Conservation (phyloP, 2,797 vertebrate genomes). For the Lagocephalus sceleratus region DNA sequence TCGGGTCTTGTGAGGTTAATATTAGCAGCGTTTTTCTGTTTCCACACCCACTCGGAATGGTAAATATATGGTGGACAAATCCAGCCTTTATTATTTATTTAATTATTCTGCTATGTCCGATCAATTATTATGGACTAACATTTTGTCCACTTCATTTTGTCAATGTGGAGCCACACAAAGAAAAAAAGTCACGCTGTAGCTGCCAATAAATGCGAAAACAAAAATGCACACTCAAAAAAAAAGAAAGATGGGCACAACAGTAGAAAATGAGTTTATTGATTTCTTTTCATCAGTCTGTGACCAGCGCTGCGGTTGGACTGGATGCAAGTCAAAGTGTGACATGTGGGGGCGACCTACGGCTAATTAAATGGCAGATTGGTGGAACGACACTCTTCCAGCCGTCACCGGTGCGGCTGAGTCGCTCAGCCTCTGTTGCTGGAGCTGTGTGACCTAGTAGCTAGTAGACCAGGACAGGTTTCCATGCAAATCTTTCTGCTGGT, state of each 20-base stretch:
- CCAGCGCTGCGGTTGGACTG: constrained; percentile 32
- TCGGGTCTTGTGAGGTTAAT: too few species aligned
- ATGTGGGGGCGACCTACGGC: constrained; percentile 17
- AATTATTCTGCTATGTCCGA: too few species aligned
- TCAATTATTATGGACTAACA: too few species aligned
- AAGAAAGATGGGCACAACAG: constrained; percentile 11
- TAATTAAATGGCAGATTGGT: constrained; percentile 54
- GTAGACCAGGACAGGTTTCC: too few species aligned
- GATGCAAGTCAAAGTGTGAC: constrained; percentile 31
- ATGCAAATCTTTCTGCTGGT: too few species aligned
- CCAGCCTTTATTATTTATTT: too few species aligned
- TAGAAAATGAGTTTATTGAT: constrained; percentile 53
- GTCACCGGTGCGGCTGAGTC: constrained; percentile 14
- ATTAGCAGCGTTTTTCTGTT: too few species aligned
- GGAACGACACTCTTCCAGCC: constrained; percentile 22
- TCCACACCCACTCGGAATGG: too few species aligned
- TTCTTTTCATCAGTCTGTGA: constrained; percentile 54
- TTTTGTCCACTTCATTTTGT: too few species aligned
- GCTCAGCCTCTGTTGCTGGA: constrained; percentile 5
- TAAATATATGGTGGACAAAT: too few species aligned
- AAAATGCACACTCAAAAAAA: neutral
- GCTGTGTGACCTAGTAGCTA: too few species aligned
- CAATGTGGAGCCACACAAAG: neutral
- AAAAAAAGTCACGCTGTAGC: neutral
- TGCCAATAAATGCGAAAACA: too few species aligned